Evolutionary conservation across 2,888 invertebrate species (phyloP), one percentile per base, ranked within the genome.

Genomic region (Drosophila algonquin): DNA sequence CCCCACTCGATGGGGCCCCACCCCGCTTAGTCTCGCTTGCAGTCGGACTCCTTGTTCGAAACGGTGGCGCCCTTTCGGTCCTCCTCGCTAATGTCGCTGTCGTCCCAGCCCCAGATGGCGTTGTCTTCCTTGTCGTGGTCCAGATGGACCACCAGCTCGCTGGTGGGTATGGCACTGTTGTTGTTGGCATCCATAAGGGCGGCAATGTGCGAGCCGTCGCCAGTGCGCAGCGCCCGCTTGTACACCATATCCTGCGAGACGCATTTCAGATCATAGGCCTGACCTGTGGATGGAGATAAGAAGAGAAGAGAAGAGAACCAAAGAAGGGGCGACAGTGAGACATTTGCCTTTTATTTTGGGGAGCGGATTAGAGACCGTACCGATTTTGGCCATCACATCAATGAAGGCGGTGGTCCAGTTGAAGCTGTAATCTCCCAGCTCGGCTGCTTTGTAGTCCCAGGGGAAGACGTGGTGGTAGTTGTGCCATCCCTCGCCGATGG

Each of bases 381-480:
- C 97, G 60, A 96, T 93, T 89, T 93, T 93, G 7, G 96, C 95
- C 88, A 95, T 96, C 44, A 94, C 89, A 78, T 95, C 94, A 75
- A 95, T 94, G 67, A 95, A 93, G 0, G 93, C 94, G 0, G 95
- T 95, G 0, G 95, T 94, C 76, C 92, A 85, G 88, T 95, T 95
- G 12, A 93, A 93, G n/a, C 93, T 92, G 90, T 95, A 95, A 83
- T 94, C 93, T 55, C 95, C 95, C 30, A 95, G 93, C 87, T 96
- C 96, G 24, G 95, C 95, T 80, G 96, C 95, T 80, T 95, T 95
- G 93, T 95, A 96, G 89, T 96, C 96, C 95, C 96, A 96, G 0
- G 97, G 97, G 92, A 97, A 97, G 21, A 95, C 95, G 91, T 97
- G 97, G 86, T 97, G 97, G 91, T 97, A 97, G 93, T 97, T 97